Conservation (phyloP, 2,113 vertebrate genomes). For the Poeciliopsis turrubarensis region DNA sequence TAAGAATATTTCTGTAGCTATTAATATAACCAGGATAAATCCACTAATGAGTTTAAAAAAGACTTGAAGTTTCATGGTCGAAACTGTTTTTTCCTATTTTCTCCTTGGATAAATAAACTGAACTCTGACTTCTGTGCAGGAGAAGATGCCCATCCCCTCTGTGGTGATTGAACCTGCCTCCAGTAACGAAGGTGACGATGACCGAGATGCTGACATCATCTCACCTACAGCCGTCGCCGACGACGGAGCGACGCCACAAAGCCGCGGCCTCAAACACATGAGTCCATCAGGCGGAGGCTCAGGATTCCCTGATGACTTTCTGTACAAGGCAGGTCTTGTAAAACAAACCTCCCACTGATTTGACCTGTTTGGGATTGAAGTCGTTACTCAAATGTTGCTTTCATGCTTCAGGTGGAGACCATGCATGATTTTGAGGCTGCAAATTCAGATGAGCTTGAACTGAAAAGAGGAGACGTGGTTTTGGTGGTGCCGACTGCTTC, state of each 20-base stretch:
- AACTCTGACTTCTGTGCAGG: constrained; percentile 67
- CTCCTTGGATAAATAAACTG: too few relatives aligned
- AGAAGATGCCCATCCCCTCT: constrained; percentile 89
- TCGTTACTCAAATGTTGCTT: neutral
- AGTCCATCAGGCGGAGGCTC: constrained; percentile 53
- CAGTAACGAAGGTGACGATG: constrained; percentile 92
- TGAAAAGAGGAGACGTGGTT: constrained; percentile 90
- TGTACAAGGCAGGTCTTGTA: constrained; percentile 86
- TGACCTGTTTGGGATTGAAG: too few relatives aligned
- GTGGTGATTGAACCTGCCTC: constrained; percentile 96
- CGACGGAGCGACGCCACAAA: constrained; percentile 59
- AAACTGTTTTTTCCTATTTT: too few relatives aligned
- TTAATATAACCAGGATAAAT: neutral
- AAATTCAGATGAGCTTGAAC: constrained; percentile 91
- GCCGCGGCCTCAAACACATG: constrained; percentile 56
- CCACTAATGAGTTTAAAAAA: neutral
- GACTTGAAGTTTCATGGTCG: too few relatives aligned
- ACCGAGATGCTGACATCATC: constrained; percentile 78
- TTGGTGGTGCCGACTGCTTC: constrained; percentile 88
- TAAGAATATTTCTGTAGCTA: neutral
- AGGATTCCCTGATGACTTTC: constrained; percentile 82
- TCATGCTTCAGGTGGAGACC: constrained; percentile 85
- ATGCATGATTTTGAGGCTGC: constrained; percentile 96
- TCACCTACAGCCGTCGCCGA: constrained; percentile 68
- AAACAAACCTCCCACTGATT: too few relatives aligned